Conservation (phyloP, 2,888 invertebrate genomes). For the Torymus texanus region DNA sequence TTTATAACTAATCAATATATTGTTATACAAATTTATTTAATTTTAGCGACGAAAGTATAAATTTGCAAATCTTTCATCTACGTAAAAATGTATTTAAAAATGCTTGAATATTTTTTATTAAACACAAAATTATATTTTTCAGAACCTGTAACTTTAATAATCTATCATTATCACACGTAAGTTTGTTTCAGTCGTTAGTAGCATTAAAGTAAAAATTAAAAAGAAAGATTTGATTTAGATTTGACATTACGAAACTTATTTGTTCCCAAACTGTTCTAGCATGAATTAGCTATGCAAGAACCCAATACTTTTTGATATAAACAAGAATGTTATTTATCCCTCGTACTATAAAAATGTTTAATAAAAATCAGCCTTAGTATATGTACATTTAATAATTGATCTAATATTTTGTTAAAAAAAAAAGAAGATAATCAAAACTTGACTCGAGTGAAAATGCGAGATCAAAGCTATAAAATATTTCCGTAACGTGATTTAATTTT, state of each 20-base stretch:
- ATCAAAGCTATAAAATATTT: constrained; percentile 46
- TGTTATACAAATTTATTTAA: constrained; percentile 23
- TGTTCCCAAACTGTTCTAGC: constrained; percentile 54
- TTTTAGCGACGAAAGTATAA: background rate
- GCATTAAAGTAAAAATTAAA: constrained; percentile 38
- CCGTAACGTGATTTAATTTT: constrained; percentile 35
- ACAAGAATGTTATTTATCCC: constrained; percentile 39
- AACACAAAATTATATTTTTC: constrained; percentile 25
- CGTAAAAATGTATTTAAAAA: background rate
- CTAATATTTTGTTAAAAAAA: constrained; percentile 31
- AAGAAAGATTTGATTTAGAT: constrained; percentile 45
- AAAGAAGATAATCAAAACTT: constrained; percentile 29
- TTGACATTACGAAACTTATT: constrained; percentile 46
- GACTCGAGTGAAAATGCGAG: constrained; percentile 41
- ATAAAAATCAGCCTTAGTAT: constrained; percentile 46
- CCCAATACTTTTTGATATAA: constrained; percentile 50
- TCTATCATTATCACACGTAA: constrained; percentile 49
- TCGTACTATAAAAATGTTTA: constrained; percentile 39
- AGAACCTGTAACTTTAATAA: constrained; percentile 28
- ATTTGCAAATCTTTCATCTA: no score
- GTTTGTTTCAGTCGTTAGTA: constrained; percentile 45
- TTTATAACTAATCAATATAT: constrained; percentile 28
- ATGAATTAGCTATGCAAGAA: constrained; percentile 48
- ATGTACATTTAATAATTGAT: constrained; percentile 35
- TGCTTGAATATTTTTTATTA: background rate